Percentiles rank a stretch among this genome's conserved stretches.
phyloP scores from a whole-genome alignment of 1,140 invertebrate genomes.

The Drosophila ohnishii region DNA sequence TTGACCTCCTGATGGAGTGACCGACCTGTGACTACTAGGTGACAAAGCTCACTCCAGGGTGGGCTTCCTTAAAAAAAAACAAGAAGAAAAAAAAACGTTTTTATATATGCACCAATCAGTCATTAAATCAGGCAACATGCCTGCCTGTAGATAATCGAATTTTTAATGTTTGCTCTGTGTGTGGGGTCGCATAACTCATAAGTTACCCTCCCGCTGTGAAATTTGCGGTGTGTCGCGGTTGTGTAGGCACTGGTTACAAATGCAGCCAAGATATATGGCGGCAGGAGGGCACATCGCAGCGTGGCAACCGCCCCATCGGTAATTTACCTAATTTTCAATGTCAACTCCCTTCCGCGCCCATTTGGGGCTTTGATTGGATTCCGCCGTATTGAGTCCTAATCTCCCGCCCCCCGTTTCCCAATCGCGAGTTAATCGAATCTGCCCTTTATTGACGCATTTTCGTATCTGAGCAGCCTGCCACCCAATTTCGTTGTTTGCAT shows the following conservation, averaged over 20 bases:
- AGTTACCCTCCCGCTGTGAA: constrained; percentile 19
- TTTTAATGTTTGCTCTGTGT: constrained; percentile 59
- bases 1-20: constrained; percentile 4
- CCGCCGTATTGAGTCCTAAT: constrained; percentile 27
- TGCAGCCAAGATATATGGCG: constrained; percentile 31
- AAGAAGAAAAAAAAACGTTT: constrained; percentile 14
- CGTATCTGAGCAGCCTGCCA: constrained; percentile 47
- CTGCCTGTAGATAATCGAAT: constrained; percentile 61
- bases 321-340: constrained; percentile 74
- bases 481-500: constrained; percentile 18
- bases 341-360: constrained; percentile 18
- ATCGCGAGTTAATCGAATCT: constrained; percentile 67
- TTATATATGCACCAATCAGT: constrained; percentile 60
- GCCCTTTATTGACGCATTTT: constrained; percentile 66
- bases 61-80: not conserved
- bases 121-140: constrained; percentile 59
- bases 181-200: constrained; percentile 50
- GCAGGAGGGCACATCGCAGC: not conserved
- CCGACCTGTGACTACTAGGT: constrained; percentile 19
- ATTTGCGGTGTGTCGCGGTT: constrained; percentile 64
- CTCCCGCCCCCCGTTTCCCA: constrained; percentile 4
- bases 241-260: constrained; percentile 48
- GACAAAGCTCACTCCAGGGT: constrained; percentile 1
- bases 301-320: constrained; percentile 62
- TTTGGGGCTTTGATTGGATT: constrained; percentile 62